Conservation (phyloP, 1,140 invertebrate species). For the Ostrea denselamellosa region DNA sequence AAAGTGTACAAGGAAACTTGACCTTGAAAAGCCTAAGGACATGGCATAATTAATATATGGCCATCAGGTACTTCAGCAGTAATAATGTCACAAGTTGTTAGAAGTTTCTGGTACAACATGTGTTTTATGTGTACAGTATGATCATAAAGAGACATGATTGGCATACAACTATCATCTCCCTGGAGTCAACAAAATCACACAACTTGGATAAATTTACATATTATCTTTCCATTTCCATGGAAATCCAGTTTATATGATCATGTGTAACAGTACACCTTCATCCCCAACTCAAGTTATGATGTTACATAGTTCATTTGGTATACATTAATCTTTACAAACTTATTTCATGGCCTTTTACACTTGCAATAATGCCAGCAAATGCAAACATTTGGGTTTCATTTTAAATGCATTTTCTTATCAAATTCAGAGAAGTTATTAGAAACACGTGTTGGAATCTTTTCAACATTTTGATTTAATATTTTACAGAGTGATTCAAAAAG, state of each 20-base stretch:
- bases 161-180: background rate
- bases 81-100: conserved; percentile 7
- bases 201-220: background rate
- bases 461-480: conserved; percentile 12
- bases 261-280: background rate
- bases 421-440: background rate
- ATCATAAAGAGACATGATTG: background rate
- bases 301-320: background rate
- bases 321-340: background rate
- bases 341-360: background rate
- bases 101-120: conserved; percentile 35
- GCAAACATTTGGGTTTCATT: conserved; percentile 28
- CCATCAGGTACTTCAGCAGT: background rate
- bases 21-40: conserved; percentile 39
- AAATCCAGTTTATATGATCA: conserved; percentile 3
- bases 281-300: background rate
- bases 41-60: background rate
- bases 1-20: background rate
- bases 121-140: conserved; percentile 18
- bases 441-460: conserved; percentile 19
- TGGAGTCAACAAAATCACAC: background rate
- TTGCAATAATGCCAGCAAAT: conserved; percentile 4
- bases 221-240: background rate
- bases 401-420: conserved; percentile 17
- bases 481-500: conserved; percentile 17